Base-by-base conservation (phyloP, 2,888 invertebrate species). In the Alloscopus bannaensis region DNA sequence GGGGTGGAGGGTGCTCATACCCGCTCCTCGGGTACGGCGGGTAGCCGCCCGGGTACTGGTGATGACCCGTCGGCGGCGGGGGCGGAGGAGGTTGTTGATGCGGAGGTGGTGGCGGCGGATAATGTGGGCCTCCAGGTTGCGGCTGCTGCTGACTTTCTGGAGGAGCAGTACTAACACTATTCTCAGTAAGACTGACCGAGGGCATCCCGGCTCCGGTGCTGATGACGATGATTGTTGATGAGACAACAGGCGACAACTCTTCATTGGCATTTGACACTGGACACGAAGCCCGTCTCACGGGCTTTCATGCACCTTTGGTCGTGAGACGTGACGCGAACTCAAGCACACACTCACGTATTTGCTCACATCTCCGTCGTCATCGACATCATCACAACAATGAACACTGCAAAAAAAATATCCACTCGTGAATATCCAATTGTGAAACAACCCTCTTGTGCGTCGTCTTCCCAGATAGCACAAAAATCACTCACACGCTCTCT, bases 61-160 rank as follows among this genome's bases (percentile, higher is more conserved):
- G 80, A 65, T 77, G 80, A 57, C 80, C 80, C 50, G 81, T 71
- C 16, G 80, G 80, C 31, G 80, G 84, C 16, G 80, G 82, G 31
- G 80, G 84, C n/a, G 81, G 82, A 26, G 80, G 84, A 11, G 81
- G 81, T 50, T 76, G 81, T 50, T 81, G 81, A 50, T 80, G 80
- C n/a, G 73, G 82, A 50, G 78, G 78, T 59, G 79, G 79, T 50
- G 71, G 79, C 52, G 79, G 78, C 47, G 70, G 70, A 13, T 65
- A 66, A 79, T 79, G 79, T 42, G 71, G 71, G 65, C 79, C 79
- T 79, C 79, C 79, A 79, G 79, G 60, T 31, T 79, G 79, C 36
- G 45, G 64, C 65, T 70, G 70, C 62, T 69, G 76, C 70, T 78
- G 77, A 71, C 65, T 71, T 45, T 71, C 70, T 79, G 71, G 71